phyloP scores from a whole-genome alignment of 1,140 invertebrate genomes.

The Orussus abietinus region DNA sequence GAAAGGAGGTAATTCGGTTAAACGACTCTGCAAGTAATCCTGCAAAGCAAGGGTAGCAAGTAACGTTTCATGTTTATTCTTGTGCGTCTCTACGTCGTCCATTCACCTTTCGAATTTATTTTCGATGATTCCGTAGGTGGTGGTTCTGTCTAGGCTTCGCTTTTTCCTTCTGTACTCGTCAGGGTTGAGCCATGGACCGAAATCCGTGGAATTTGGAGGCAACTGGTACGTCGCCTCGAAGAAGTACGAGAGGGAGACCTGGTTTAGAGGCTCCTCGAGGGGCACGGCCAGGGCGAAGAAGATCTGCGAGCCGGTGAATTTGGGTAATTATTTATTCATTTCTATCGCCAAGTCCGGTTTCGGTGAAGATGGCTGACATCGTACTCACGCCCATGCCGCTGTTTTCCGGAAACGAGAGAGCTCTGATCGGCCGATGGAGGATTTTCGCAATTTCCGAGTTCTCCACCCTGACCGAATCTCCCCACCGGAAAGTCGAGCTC shows the following conservation, averaged over 20 bases:
- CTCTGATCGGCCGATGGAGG: constrained; percentile 45
- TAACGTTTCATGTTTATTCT: constrained; percentile 1
- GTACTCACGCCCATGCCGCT: constrained; percentile 44
- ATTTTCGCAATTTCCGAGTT: constrained; percentile 45
- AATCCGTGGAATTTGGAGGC: constrained; percentile 46
- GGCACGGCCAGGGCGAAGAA: constrained; percentile 70
- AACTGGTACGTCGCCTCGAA: constrained; percentile 69
- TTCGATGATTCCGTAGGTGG: constrained; percentile 37
- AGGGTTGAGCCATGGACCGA: constrained; percentile 16
- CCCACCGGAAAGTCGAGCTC: no score
- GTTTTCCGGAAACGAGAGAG: constrained; percentile 38
- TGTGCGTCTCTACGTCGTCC: constrained; percentile 1
- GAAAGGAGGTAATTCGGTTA: constrained; percentile 12
- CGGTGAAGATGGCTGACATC: neutral
- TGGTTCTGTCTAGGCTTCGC: constrained; percentile 37
- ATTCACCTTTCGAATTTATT: constrained; percentile 45
- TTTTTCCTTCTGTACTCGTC: constrained; percentile 24
- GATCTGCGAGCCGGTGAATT: constrained; percentile 37
- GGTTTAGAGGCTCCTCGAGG: constrained; percentile 64
- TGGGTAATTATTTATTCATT: neutral
- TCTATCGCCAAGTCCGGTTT: neutral
- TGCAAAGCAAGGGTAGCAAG: neutral
- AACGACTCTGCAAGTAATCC: constrained; percentile 5
- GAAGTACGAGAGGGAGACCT: constrained; percentile 70
- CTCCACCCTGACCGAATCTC: no score